Evolutionary conservation across 2,113 vertebrate species (phyloP).

Genomic region (Alexandromys fortis): DNA sequence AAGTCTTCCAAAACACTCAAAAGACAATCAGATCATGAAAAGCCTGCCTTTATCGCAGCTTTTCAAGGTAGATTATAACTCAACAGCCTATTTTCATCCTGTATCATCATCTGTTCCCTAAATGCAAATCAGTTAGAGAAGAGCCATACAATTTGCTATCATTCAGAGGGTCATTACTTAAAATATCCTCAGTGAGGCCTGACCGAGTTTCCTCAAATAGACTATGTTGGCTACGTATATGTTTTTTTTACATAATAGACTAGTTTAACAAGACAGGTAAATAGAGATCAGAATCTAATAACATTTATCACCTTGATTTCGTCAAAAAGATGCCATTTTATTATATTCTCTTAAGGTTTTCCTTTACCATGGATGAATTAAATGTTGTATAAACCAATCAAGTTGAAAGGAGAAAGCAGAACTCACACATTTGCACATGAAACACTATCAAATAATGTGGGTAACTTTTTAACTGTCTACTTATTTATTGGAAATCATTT

Average conservation of each 20-base stretch:
- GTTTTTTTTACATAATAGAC: constrained; percentile 38
- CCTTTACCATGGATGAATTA: neutral
- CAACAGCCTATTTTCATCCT: neutral
- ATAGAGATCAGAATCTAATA: neutral
- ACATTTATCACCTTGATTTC: neutral
- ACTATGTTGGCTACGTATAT: neutral
- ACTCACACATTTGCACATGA: neutral
- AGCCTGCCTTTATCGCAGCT: neutral
- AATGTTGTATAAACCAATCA: neutral
- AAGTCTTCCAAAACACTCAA: neutral
- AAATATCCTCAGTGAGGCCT: neutral
- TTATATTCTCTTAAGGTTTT: neutral
- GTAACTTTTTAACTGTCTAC: neutral
- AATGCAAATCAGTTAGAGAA: neutral
- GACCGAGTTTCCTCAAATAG: neutral
- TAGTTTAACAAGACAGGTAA: neutral
- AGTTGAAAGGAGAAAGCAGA: neutral
- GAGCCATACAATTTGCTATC: neutral
- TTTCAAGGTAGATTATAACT: neutral
- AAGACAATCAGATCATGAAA: neutral
- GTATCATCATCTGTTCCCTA: neutral
- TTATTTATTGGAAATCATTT: neutral
- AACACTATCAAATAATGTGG: neutral
- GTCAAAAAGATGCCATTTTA: neutral
- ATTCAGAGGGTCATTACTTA: neutral